Evolutionary conservation across 2,797 vertebrate species (phyloP), one percentile per base, ranked within the genome.

Genomic region (Pseudochromis fuscus): DNA sequence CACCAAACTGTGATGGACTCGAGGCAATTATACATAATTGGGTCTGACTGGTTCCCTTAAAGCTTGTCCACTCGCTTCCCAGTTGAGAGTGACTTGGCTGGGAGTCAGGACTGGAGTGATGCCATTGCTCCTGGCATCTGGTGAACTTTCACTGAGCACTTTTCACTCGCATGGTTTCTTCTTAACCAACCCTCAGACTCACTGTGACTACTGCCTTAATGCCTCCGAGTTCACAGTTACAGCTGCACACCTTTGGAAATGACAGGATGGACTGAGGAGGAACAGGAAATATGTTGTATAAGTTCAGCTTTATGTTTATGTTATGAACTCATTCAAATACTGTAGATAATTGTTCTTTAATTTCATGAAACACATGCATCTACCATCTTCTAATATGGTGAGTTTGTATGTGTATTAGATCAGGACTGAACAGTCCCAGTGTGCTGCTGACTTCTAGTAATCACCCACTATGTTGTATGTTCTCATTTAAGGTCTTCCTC

Each of bases 121-220:
- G 88, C 85, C 91, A 93, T 92, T 81, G 89, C 89, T 93, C 81
- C 80, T 91, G 92, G 92, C 91, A 83, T 81, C 80, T 79, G 51
- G 72, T 87, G 87, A 91, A 89, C 88, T 87, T 85, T 88, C 76
- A 80, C 83, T 83, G 78, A 91, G 79, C 85, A 77, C 70, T 38
- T 59, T 69, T 70, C 56, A 53, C 79, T 81, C 42, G 66, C 83
- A 79, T 77, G 77, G 70, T 75, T 90, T 89, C 85, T 77, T 75
- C 65, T 83, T 84, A 87, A 86, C 84, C 86, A 84, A 79, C 62
- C 65, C 55, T 70, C 42, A 60, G 75, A 78, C 64, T 76, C 48
- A 38, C 48, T 66, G 80, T 49, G 77, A 83, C 79, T 79, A 51
- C 68, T 68, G 72, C 55, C 62, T 82, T 63, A 28, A 74, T 57